phyloP scores from a whole-genome alignment of 2,888 invertebrate species.

The Halocaridina rubra region DNA sequence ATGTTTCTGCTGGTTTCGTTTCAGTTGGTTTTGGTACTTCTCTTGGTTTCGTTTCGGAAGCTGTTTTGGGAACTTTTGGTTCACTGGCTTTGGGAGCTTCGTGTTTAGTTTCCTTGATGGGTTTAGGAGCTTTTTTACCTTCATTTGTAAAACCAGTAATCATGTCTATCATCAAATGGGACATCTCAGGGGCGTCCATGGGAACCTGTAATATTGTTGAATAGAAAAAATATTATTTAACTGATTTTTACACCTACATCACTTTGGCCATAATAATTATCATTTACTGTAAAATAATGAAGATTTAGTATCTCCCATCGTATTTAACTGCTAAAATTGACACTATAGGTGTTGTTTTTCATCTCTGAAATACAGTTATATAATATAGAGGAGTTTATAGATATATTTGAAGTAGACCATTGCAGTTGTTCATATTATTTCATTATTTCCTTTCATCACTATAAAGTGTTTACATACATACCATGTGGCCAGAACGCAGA shows the following conservation, averaged over 20 bases:
- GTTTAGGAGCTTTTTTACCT: neutral
- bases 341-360: too few relatives aligned
- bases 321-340: too few relatives aligned
- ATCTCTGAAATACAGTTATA: too few relatives aligned
- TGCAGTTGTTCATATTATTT: neutral
- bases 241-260: neutral
- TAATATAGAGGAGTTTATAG: too few relatives aligned
- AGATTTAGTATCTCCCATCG: too few relatives aligned
- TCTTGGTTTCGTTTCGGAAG: neutral
- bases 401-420: neutral
- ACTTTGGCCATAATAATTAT: too few relatives aligned
- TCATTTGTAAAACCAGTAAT: conserved; percentile 29
- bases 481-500: conserved; percentile 61
- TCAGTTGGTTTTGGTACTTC: neutral
- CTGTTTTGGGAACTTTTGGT: neutral
- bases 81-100: neutral
- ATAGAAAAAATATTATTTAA: neutral
- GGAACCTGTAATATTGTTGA: conserved; percentile 38
- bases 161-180: conserved; percentile 52
- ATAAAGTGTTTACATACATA: neutral
- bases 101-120: neutral
- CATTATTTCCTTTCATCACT: neutral
- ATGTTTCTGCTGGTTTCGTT: neutral
- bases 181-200: conserved; percentile 54
- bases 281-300: too few relatives aligned